phyloP scores from a whole-genome alignment of 2,113 vertebrate species.

The Dryoscopus gambensis region DNA sequence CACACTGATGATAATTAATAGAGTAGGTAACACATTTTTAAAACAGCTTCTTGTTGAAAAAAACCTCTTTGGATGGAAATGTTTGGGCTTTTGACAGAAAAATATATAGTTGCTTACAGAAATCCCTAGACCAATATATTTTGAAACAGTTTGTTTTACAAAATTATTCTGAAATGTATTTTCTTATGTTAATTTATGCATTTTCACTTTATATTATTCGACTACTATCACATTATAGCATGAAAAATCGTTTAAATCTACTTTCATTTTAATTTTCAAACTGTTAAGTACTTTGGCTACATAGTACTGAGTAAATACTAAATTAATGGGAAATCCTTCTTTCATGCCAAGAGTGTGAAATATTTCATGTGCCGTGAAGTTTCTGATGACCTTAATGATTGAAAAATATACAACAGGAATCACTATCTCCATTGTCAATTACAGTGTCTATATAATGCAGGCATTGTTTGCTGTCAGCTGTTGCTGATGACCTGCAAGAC shows the following conservation, averaged over 20 bases:
- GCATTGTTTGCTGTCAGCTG: not conserved
- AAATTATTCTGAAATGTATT: not conserved
- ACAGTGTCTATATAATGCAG: not conserved
- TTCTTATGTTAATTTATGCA: not conserved
- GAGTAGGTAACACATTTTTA: not conserved
- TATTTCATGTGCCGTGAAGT: not conserved
- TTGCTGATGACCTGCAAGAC: not conserved
- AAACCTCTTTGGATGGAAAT: not conserved
- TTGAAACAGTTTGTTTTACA: not conserved
- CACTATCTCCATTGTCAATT: not conserved
- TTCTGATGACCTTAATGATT: not conserved
- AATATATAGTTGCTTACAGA: not conserved
- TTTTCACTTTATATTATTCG: not conserved
- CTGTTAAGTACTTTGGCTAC: not conserved
- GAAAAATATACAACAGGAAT: not conserved
- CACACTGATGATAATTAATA: not conserved
- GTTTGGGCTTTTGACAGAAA: not conserved
- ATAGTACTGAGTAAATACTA: not conserved
- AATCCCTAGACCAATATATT: not conserved
- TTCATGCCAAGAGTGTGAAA: not conserved
- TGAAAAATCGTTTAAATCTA: not conserved
- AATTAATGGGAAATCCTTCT: not conserved
- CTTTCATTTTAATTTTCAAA: constrained; percentile 31
- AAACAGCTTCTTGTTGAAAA: not conserved
- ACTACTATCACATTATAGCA: not conserved